A percentile compares a stretch with the other conserved stretches of the same genome.
These are phyloP conservation scores for Desmodus rotundus DNA, from an alignment of 2,113 vertebrate species.

Conservation along the genomic window DNA sequence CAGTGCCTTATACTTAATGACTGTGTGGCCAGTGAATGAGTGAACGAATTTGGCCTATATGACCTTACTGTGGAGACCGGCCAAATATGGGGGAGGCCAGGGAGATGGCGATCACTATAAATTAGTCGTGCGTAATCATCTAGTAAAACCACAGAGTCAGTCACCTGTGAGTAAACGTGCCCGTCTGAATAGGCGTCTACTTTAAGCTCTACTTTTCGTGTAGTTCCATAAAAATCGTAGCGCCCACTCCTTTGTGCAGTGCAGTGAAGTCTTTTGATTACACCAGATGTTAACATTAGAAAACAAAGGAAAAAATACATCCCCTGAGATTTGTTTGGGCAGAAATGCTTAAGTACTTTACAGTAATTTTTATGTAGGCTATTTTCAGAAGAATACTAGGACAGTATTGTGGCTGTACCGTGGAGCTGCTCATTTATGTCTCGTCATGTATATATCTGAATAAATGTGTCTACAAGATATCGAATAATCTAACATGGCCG, in stretches of 20 bases:
- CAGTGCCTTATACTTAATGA: background rate
- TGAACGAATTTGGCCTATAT: background rate
- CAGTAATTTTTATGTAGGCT: background rate
- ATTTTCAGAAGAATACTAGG: background rate
- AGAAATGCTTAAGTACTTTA: conserved; percentile 18
- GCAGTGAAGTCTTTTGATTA: background rate
- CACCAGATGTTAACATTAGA: background rate
- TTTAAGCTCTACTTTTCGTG: background rate
- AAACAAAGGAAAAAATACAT: conserved; percentile 5
- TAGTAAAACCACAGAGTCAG: background rate
- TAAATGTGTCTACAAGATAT: background rate
- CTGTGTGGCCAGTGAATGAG: background rate
- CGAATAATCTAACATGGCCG: background rate
- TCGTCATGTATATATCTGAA: background rate
- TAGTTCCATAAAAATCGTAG: background rate
- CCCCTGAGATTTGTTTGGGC: background rate
- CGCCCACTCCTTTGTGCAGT: background rate
- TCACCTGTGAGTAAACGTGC: background rate
- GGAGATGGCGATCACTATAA: background rate
- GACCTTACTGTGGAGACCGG: background rate
- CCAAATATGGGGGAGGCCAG: background rate
- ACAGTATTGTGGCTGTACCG: background rate
- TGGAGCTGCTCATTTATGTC: background rate
- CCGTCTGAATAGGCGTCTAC: background rate
- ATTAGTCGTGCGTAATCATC: background rate